These are phyloP conservation scores for Drosophila carrolli DNA, from an alignment of 1,140 invertebrate species.

Conservation along the genomic window DNA sequence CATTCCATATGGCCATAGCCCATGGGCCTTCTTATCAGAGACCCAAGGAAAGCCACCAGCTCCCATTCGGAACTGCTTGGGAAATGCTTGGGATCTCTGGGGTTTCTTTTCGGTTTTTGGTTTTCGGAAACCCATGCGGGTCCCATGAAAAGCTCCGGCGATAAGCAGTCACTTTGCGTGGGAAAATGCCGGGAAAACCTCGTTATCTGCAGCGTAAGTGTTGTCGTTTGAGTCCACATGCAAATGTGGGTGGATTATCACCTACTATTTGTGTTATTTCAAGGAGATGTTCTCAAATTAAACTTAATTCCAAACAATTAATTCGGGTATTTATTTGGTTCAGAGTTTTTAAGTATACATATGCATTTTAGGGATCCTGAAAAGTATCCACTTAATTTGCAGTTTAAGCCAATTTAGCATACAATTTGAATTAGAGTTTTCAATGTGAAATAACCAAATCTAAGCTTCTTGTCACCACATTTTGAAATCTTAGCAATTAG, in stretches of 20 bases:
- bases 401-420: too few relatives aligned
- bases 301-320: background rate
- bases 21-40: constrained; percentile 21
- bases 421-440: too few relatives aligned
- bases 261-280: background rate
- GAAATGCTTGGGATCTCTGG: constrained; percentile 13
- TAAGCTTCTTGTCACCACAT: too few relatives aligned
- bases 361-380: too few relatives aligned
- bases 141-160: constrained; percentile 18
- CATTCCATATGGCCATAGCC: constrained; percentile 23
- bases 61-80: constrained; percentile 16
- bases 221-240: constrained; percentile 6
- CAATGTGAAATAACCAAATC: too few relatives aligned
- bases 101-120: background rate
- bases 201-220: background rate
- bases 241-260: constrained; percentile 25
- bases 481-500: background rate
- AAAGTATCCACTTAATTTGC: too few relatives aligned
- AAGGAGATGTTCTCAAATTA: background rate
- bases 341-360: too few relatives aligned
- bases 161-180: constrained; percentile 26
- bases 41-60: background rate
- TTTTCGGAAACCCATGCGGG: constrained; percentile 36
- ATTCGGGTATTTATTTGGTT: background rate
- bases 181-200: constrained; percentile 25